Conservation (phyloP, 2,888 invertebrate genomes). For the Alcis repandata region DNA sequence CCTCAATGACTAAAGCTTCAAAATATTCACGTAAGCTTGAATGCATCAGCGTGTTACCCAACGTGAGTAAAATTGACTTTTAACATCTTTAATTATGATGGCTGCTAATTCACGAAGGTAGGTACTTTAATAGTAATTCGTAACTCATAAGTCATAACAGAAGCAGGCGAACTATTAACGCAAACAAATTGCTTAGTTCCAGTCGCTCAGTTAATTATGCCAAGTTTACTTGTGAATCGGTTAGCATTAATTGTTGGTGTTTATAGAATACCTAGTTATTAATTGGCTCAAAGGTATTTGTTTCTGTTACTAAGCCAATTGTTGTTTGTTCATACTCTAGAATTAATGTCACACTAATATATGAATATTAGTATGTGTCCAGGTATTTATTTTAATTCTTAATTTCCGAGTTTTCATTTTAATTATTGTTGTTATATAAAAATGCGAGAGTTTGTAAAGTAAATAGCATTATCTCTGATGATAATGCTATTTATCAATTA, state of each 20-base stretch:
- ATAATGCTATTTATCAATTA: neutral
- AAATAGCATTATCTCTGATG: neutral
- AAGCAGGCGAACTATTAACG: neutral
- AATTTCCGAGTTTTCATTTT: too few species aligned
- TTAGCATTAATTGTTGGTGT: constrained; percentile 6
- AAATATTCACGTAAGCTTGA: neutral
- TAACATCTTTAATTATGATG: constrained; percentile 17
- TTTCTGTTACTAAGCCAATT: neutral
- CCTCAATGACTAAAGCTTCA: neutral
- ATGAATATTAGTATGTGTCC: too few species aligned
- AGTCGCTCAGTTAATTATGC: neutral
- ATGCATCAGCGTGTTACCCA: neutral
- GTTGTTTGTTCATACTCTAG: too few species aligned
- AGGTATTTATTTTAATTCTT: too few species aligned
- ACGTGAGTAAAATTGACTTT: constrained; percentile 1
- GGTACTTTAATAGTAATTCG: constrained; percentile 4
- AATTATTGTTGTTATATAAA: too few species aligned
- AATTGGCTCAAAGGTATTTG: neutral
- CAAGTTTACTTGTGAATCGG: constrained; percentile 4
- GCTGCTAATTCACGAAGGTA: neutral
- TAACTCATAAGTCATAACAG: constrained; percentile 1
- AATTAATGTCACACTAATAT: too few species aligned
- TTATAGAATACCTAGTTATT: neutral
- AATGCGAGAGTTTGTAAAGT: too few species aligned
- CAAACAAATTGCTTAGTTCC: constrained; percentile 5